Evolutionary conservation across 2,888 invertebrate genomes (phyloP), one percentile per base, ranked within the genome.

Genomic region (Scotopteryx bipunctaria): DNA sequence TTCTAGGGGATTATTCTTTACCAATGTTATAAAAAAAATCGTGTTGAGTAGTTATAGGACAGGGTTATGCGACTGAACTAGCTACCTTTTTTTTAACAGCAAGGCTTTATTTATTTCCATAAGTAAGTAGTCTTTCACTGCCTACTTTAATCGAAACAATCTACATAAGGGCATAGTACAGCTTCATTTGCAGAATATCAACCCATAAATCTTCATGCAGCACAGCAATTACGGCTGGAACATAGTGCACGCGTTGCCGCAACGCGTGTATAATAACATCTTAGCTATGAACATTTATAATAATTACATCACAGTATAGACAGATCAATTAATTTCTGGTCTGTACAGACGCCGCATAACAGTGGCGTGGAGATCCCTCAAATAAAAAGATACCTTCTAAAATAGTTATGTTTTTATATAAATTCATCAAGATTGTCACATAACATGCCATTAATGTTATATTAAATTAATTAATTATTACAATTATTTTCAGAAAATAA

Each of bases 301-400:
- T 86, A 86, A 86, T 86, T 83, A 83, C 83, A 83, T 84, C 79
- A 80, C 70, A 73, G 69, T 76, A 85, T 83, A 82, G 86, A 85
- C 85, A 82, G 74, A 73, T 66, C 77, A 78, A 84, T 86, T 86
- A 83, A 85, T 85, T 81, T 81, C 69, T 70, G 73, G 76, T 78
- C 71, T 63, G 61, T 61, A 61, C 55, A 60, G 53, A 54, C 57
- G 59, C 50, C 32, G 42, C 21, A 23, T 11, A 36, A 38, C 41
- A 55, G 58, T 27, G 27, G 37, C 37, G 21, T 67, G 49, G 72
- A 76, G 71, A 0, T 6, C 49, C 41, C 44, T 13, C 6, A 32
- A 25, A 4, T 19, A 4, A n/a, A n/a, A n/a, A 19, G 19, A 19
- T 19, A 19, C 19, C 6, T 19, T 19, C n/a, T n/a, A n/a, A 2